Conservation (phyloP, 2,888 invertebrate species). For the Plemyria rubiginata region DNA sequence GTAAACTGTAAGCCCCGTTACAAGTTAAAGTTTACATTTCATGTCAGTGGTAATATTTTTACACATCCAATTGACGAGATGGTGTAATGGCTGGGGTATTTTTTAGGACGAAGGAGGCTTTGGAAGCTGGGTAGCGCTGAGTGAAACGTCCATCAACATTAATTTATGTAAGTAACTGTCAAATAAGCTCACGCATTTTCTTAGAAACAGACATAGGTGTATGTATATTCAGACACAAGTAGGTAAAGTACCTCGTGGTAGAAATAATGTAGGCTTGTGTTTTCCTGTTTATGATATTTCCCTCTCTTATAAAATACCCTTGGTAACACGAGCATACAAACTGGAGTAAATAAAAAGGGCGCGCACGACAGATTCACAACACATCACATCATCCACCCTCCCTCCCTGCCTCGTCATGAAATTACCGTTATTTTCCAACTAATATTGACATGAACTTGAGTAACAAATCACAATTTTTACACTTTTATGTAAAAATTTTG, state of each 20-base stretch:
- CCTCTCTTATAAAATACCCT: conserved; percentile 47
- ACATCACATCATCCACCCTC: conserved; percentile 34
- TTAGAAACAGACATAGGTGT: too few species aligned
- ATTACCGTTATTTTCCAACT: conserved; percentile 24
- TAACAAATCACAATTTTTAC: conserved; percentile 17
- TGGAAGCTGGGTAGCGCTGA: too few species aligned
- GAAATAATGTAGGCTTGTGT: conserved; percentile 34
- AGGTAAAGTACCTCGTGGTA: conserved; percentile 23
- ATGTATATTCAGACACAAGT: too few species aligned
- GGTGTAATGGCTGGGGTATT: too few species aligned
- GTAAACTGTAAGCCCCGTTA: conserved; percentile 19
- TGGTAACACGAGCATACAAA: conserved; percentile 49
- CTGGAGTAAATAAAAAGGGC: conserved; percentile 58
- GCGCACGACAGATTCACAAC: conserved; percentile 52
- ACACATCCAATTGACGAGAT: conserved; percentile 6
- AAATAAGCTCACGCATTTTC: too few species aligned
- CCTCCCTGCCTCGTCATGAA: conserved; percentile 23
- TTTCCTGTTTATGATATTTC: conserved; percentile 65
- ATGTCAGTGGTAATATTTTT: too few species aligned
- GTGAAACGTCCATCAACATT: too few species aligned
- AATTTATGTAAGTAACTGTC: too few species aligned
- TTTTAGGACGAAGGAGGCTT: too few species aligned
- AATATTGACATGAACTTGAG: conserved; percentile 22
- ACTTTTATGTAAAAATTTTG: too few species aligned
- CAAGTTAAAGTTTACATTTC: background rate